phyloP scores from a whole-genome alignment of 2,888 invertebrate genomes.

The Pseudococcus viburni region DNA sequence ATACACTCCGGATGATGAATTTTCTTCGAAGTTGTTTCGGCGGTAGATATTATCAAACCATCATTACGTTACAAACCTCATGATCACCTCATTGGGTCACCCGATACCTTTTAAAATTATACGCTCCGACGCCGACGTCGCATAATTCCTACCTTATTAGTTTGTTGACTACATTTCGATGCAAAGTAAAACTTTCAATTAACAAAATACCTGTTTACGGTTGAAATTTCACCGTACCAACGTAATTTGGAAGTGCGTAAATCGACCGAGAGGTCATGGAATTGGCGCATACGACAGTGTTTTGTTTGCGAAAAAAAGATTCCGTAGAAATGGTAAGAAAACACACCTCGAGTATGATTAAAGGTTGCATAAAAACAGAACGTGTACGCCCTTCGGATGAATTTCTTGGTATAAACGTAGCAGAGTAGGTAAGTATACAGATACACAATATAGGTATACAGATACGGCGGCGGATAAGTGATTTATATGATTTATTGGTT shows the following conservation, averaged over 20 bases:
- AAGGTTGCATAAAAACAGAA: constrained; percentile 41
- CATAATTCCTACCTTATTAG: neutral
- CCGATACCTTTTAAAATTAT: neutral
- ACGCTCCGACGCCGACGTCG: neutral
- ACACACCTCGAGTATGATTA: constrained; percentile 45
- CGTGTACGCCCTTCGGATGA: constrained; percentile 48
- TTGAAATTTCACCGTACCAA: neutral
- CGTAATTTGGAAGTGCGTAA: constrained; percentile 4
- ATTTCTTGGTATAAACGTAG: constrained; percentile 21
- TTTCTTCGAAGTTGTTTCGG: neutral
- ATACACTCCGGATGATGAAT: neutral
- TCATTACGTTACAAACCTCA: neutral
- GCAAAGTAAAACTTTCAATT: constrained; percentile 19
- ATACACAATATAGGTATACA: neutral
- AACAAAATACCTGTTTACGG: constrained; percentile 13
- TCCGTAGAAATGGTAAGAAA: constrained; percentile 18
- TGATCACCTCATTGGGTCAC: neutral
- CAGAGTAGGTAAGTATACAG: neutral
- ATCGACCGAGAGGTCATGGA: neutral
- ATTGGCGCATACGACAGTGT: constrained; percentile 33
- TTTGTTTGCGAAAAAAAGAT: constrained; percentile 49
- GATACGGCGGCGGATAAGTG: constrained; percentile 11
- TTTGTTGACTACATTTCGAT: neutral
- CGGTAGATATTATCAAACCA: neutral
- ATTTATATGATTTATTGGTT: constrained; percentile 57